Base-by-base conservation (phyloP, 2,113 vertebrate genomes). In the Siphamia tubifer region DNA sequence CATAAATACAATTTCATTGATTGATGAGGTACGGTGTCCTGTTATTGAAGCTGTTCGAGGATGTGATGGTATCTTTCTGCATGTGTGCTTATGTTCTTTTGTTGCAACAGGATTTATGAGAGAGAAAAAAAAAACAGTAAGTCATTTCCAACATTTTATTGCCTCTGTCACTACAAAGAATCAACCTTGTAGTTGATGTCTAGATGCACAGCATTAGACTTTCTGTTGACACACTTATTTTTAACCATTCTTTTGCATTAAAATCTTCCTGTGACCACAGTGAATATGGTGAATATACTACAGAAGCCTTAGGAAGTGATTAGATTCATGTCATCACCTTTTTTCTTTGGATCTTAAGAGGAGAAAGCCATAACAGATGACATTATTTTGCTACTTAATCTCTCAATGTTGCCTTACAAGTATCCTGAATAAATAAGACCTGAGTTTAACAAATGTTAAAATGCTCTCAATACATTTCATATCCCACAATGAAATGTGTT, bases 141-240 rank as follows among this genome's bases (percentile, higher is more conserved):
- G 30, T 28, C 52, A 43, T 54, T 49, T 11, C 12, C 12, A 64
- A 31, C 28, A n/a, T 38, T 81, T 81, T 84, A 68, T 77, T 82
- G 47, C 8, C 43, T 51, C 21, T 30, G 56, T 71, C 47, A 68
- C 62, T 49, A 73, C 62, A 84, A 61, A 79, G 48, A 79, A 45
- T 68, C 38, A 65, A 67, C 42, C 34, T 53, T 65, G 68, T 60
- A 73, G 43, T 42, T 43, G 6, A 62, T 7, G 47, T 81, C 74
- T 68, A 31, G 27, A 86, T 83, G 78, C 75, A 68, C 81, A 84
- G 78, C 81, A 79, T 79, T 65, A 74, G 81, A 81, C 71, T 28
- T 44, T 63, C 3, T 54, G 17, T 39, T 49, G 11, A 40, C 55
- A 66, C 32, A 42, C 36, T 39, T 49, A 13, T 45, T 49, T 52